These are phyloP conservation scores for Karalla daura DNA, from an alignment of 2,797 vertebrate genomes.

Conservation along the genomic window DNA sequence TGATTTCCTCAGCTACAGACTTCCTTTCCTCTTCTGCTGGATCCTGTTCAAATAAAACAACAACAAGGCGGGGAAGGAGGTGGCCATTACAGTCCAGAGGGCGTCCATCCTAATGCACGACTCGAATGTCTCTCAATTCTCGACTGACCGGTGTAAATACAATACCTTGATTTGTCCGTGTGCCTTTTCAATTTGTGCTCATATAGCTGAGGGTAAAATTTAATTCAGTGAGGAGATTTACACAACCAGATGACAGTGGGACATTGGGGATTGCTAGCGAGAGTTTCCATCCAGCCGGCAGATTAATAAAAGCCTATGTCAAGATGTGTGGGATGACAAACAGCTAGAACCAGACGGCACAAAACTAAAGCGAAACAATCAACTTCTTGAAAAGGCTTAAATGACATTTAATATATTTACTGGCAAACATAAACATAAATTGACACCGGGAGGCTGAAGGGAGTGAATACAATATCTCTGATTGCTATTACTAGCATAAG, in stretches of 20 bases:
- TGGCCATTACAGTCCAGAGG: conserved; percentile 55
- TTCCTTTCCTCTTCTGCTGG: conserved; percentile 46
- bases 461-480: conserved; percentile 81
- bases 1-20: conserved; percentile 46
- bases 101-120: conserved; percentile 59
- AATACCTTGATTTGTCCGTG: conserved; percentile 61
- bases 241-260: conserved; percentile 69
- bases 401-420: conserved; percentile 85
- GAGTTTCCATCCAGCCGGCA: conserved; percentile 57
- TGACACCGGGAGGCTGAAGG: conserved; percentile 76
- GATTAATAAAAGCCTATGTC: conserved; percentile 74
- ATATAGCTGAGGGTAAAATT: conserved; percentile 69
- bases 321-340: conserved; percentile 75
- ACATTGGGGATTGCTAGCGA: conserved; percentile 57
- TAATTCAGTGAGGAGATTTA: conserved; percentile 80
- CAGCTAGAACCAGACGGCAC: conserved; percentile 55
- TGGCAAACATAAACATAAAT: conserved; percentile 83
- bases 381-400: conserved; percentile 80
- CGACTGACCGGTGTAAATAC: conserved; percentile 58
- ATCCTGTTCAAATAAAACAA: conserved; percentile 65
- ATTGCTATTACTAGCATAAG: conserved; percentile 81
- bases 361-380: conserved; percentile 77
- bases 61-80: conserved; percentile 46
- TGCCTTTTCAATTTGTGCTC: conserved; percentile 69
- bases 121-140: conserved; percentile 76